These are phyloP conservation scores for Acropternis orthonyx DNA, from an alignment of 2,797 vertebrate genomes.

Conservation along the genomic window DNA sequence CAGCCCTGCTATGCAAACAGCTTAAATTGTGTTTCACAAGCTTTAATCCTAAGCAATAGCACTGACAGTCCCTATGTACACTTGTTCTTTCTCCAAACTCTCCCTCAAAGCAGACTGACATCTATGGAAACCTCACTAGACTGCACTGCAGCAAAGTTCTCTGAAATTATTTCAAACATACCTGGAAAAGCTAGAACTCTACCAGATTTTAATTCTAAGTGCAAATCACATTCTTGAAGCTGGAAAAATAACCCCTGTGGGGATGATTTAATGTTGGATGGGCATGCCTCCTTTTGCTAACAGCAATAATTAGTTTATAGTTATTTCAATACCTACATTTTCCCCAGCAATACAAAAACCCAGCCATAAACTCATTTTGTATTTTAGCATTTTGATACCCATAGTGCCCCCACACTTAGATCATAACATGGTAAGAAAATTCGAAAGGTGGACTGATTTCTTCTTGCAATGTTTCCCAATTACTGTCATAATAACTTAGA, in stretches of 20 bases:
- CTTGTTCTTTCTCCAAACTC: neutral
- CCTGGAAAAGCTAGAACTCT: neutral
- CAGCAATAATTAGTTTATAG: neutral
- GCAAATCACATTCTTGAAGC: neutral
- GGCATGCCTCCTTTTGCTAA: neutral
- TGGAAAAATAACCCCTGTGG: neutral
- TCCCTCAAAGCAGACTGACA: neutral
- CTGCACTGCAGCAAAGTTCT: neutral
- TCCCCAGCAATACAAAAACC: neutral
- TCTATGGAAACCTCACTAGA: fast-evolving
- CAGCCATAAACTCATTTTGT: neutral
- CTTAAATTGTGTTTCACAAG: neutral
- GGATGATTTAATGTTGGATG: neutral
- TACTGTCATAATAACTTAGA: neutral
- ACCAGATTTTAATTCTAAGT: neutral
- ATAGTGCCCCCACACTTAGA: neutral
- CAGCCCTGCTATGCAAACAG: neutral
- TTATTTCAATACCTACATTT: neutral
- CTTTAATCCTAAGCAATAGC: neutral
- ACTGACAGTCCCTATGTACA: neutral
- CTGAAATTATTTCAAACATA: neutral
- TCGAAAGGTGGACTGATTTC: neutral
- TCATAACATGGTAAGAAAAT: neutral
- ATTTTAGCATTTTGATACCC: neutral
- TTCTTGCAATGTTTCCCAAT: neutral